Conservation (phyloP, 2,888 invertebrate species). For the Acleris cristana region DNA sequence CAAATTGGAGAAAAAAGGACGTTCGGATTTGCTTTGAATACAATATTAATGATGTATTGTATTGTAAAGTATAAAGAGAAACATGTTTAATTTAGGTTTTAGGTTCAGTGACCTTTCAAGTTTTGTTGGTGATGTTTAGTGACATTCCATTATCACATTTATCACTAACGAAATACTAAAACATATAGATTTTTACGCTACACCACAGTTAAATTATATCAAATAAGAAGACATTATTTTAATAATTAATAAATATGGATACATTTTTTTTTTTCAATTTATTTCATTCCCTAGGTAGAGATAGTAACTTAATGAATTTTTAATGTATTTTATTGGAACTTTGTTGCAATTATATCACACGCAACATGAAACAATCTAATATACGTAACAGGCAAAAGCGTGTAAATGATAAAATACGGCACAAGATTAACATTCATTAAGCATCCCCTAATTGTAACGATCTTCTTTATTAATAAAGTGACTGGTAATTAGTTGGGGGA, state of each 20-base stretch:
- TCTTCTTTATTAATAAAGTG: conserved; percentile 79
- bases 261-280: too few species aligned
- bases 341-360: background rate
- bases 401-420: conserved; percentile 44
- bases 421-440: conserved; percentile 51
- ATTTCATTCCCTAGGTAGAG: too few species aligned
- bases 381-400: background rate
- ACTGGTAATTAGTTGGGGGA: conserved; percentile 78
- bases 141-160: too few species aligned
- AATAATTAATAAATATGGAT: too few species aligned
- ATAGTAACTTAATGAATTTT: background rate
- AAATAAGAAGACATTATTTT: too few species aligned
- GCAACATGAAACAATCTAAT: background rate
- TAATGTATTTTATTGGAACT: background rate
- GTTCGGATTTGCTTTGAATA: conserved; percentile 22
- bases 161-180: too few species aligned
- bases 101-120: too few species aligned
- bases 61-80: background rate
- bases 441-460: conserved; percentile 71
- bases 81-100: background rate
- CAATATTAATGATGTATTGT: conserved; percentile 24
- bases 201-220: too few species aligned
- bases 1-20: conserved; percentile 58
- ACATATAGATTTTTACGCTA: too few species aligned
- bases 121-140: too few species aligned